These are phyloP conservation scores for Poicephalus gulielmi DNA, from an alignment of 2,113 vertebrate species.

Conservation along the genomic window DNA sequence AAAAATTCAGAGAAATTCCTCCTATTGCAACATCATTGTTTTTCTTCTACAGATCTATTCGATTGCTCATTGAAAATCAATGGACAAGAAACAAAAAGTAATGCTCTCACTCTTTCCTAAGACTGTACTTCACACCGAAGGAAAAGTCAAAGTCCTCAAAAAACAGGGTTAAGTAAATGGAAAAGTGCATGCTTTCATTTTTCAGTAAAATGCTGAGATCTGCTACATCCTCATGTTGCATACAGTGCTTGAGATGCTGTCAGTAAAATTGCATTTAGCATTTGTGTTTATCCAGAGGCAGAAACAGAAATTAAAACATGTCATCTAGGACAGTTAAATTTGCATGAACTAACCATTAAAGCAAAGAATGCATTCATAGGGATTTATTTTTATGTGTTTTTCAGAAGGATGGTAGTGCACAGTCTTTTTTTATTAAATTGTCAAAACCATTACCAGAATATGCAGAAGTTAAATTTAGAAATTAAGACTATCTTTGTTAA, in stretches of 20 bases:
- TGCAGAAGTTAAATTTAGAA: background rate
- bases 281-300: constrained; percentile 11
- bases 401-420: background rate
- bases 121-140: background rate
- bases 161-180: background rate
- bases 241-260: background rate
- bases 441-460: background rate
- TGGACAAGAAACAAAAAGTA: background rate
- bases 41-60: background rate
- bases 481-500: constrained; percentile 12
- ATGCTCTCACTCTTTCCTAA: background rate
- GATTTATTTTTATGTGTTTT: constrained; percentile 42
- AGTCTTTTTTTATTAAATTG: background rate
- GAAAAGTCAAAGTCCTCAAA: background rate
- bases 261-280: background rate
- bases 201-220: background rate
- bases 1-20: background rate
- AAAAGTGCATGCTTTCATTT: background rate
- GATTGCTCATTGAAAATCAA: background rate
- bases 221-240: background rate
- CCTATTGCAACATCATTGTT: background rate
- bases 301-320: constrained; percentile 41
- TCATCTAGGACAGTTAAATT: constrained; percentile 25
- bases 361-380: constrained; percentile 1
- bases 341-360: constrained; percentile 58